These are phyloP conservation scores for Solen grandis DNA, from an alignment of 1,140 invertebrate species.

Conservation along the genomic window DNA sequence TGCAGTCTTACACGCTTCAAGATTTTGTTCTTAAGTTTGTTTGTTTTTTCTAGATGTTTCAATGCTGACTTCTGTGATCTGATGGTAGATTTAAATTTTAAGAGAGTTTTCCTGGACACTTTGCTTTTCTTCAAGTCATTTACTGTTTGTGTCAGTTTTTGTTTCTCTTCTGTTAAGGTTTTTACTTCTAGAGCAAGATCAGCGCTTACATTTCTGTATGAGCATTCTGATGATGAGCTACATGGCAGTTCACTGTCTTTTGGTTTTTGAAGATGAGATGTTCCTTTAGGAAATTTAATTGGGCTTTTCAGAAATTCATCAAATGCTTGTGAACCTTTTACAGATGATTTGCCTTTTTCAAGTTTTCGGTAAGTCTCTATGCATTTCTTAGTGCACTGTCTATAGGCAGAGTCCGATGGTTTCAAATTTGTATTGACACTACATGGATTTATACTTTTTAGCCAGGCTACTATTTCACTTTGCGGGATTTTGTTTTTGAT, in stretches of 20 bases:
- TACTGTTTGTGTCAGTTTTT: constrained; percentile 10
- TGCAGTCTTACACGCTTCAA: constrained; percentile 20
- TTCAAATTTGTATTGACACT: too few relatives aligned
- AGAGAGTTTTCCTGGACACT: not conserved
- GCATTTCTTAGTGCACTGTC: not conserved
- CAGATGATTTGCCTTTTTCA: not conserved
- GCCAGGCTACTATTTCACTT: too few relatives aligned
- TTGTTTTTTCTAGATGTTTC: constrained; percentile 10
- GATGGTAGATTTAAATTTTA: not conserved
- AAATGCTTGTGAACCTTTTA: too few relatives aligned
- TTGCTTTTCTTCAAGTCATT: not conserved
- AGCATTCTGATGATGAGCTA: too few relatives aligned
- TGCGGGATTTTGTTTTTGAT: too few relatives aligned
- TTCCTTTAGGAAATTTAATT: too few relatives aligned
- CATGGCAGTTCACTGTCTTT: too few relatives aligned
- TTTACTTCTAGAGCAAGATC: constrained; percentile 6
- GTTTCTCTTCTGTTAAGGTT: not conserved
- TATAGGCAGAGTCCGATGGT: too few relatives aligned
- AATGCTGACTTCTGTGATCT: too few relatives aligned
- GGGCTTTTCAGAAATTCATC: too few relatives aligned
- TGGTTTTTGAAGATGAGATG: too few relatives aligned
- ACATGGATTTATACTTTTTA: too few relatives aligned
- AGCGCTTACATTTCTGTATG: constrained; percentile 8
- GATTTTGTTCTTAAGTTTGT: not conserved
- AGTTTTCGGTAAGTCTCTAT: not conserved